Base-by-base conservation (phyloP, 2,113 vertebrate species). In the Coryphaenoides rupestris region DNA sequence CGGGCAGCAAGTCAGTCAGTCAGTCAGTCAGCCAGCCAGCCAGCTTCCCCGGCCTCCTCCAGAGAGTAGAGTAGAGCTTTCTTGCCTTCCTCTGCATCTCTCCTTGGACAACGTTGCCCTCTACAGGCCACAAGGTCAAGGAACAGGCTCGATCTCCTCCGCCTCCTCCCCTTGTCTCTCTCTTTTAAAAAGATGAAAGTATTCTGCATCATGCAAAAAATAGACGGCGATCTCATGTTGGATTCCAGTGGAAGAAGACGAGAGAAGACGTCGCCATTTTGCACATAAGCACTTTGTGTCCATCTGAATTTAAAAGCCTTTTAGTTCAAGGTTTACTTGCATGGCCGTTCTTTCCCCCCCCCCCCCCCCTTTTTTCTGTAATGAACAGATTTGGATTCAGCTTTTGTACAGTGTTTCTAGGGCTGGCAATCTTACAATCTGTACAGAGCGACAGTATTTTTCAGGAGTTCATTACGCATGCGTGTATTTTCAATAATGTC, bases 391-490 rank as follows among this genome's bases (percentile, higher is more conserved):
- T 62, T 68, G n/a, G 14, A 63, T 66, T 50, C 75, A 75, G 80
- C 74, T 76, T 70, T 66, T 77, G 77, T 74, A 58, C 68, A 77
- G 62, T 70, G 19, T 15, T 68, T 68, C 61, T 12, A 23, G 12
- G 21, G 14, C 6, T 40, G 33, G 47, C 28, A 45, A 28, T 19
- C 15, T 21, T 33, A 23, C 49, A 64, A n/a, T 58, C 53, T 66
- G 53, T 72, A 46, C n/a, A 62, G 68, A 59, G 58, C 46, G 58
- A 58, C 63, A 55, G 62, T 76, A 85, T 76, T 75, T 69, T 77
- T 62, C 73, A 65, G 77, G 60, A 68, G 79, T 79, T 84, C 69
- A 72, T 83, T 73, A 72, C 81, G 82, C 86, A 87, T 86, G 80
- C 75, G 45, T 67, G 62, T 82, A 69, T 77, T 72, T 70, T 71